phyloP scores from a whole-genome alignment of 2,888 invertebrate genomes.

The Agonopterix arenella region DNA sequence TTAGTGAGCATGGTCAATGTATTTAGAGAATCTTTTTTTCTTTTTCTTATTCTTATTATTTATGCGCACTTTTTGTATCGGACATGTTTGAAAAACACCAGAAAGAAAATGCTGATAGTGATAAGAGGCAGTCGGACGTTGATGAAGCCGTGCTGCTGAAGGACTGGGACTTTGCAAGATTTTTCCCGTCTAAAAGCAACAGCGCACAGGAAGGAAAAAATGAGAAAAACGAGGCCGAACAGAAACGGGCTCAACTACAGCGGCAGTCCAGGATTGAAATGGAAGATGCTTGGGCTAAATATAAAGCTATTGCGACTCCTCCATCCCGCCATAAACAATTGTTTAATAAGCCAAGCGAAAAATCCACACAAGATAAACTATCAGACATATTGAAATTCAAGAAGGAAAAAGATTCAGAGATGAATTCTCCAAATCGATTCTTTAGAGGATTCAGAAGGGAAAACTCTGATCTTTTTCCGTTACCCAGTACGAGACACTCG shows the following conservation, averaged over 20 bases:
- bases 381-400: constrained; percentile 78
- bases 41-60: constrained; percentile 42
- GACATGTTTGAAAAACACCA: constrained; percentile 58
- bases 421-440: constrained; percentile 82
- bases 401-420: constrained; percentile 83
- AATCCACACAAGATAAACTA: constrained; percentile 62
- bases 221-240: constrained; percentile 58
- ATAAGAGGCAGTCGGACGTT: constrained; percentile 75
- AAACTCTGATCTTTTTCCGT: constrained; percentile 89
- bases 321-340: constrained; percentile 47
- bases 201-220: constrained; percentile 49
- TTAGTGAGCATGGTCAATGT: constrained; percentile 50
- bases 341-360: constrained; percentile 50
- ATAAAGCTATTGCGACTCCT: constrained; percentile 62
- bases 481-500: constrained; percentile 85
- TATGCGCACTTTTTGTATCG: constrained; percentile 65
- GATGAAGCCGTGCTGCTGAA: constrained; percentile 88
- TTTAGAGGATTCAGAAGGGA: constrained; percentile 88
- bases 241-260: constrained; percentile 55
- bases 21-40: constrained; percentile 22
- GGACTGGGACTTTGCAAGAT: constrained; percentile 92
- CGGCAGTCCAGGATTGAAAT: constrained; percentile 65
- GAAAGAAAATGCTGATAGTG: constrained; percentile 57
- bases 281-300: constrained; percentile 66
- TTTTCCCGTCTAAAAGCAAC: constrained; percentile 80